phyloP scores from a whole-genome alignment of 2,113 vertebrate genomes.

The Podocnemis expansa region DNA sequence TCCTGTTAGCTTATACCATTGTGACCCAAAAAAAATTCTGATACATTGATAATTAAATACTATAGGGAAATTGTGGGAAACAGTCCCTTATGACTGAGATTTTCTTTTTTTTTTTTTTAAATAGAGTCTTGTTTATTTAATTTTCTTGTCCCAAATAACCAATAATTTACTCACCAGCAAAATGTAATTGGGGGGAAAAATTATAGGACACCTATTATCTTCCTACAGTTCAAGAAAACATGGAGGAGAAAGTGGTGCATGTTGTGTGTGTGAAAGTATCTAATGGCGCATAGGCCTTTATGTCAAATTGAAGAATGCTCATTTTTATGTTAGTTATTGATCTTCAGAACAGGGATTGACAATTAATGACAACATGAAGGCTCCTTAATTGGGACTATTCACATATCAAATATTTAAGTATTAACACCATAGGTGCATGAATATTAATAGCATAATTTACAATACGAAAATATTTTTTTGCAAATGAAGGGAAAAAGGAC shows the following conservation, averaged over 20 bases:
- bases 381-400: background rate
- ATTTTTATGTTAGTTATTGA: background rate
- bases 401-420: background rate
- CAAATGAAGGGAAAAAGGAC: background rate
- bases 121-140: background rate
- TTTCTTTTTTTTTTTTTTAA: background rate
- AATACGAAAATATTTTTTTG: background rate
- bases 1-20: background rate
- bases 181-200: background rate
- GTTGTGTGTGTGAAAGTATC: background rate
- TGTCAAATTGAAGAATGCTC: accelerated
- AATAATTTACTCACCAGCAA: background rate
- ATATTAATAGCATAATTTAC: background rate
- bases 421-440: background rate
- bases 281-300: background rate
- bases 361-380: background rate
- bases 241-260: background rate
- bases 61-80: background rate
- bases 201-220: background rate
- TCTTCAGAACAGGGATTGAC: background rate
- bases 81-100: background rate
- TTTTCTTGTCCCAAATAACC: background rate
- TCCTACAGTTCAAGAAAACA: background rate
- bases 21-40: accelerated
- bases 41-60: background rate